Evolutionary conservation across 2,888 invertebrate genomes (phyloP), one percentile per base, ranked within the genome.

Genomic region (Molorchus minor): DNA sequence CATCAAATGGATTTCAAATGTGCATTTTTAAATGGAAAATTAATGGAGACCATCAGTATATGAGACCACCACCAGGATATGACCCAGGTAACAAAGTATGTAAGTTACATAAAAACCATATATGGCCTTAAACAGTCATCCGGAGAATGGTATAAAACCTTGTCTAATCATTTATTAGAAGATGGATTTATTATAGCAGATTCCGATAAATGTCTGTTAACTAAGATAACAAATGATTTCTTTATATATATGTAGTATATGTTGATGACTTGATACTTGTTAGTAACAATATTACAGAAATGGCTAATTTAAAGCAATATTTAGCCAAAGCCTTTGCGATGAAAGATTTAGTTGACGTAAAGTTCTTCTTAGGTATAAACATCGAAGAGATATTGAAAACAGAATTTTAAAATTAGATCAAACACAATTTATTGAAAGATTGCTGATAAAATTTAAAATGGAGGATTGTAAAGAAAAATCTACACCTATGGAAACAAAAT

Each of bases 1-100:
- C 16, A 16, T 17, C 38, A 21, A 35, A 44, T 25, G 15, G 7
- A 54, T 30, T 46, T 40, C 20, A 47, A 47, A 54, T 41, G 43
- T 40, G 40, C 30, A 33, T 35, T 41, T 40, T 36, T 33, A 17
- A 21, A 47, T 21, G 43, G 25, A 30, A 8, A 29, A 12, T 10
- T 38, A 5, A 16, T 10, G 4, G 17, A 38, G 8, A 5, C 4
- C 4, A 17, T 3, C n/a, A n/a, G n/a, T 38, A 15, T 12, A 38
- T 38, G 17, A 38, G 19, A 8, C 10, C 8, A 2, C 17, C 38
- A 10, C 3, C 7, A 10, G 38, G 17, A 1, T 38, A 5, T 7
- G 7, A 38, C 8, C 3, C 7, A 1, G 12, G 35, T 15, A 12
- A 35, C 5, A 35, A 35, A n/a, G 35, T 35, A n/a, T 38, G 38